Base-by-base conservation (phyloP, 2,888 invertebrate species). In the Papilio protenor region DNA sequence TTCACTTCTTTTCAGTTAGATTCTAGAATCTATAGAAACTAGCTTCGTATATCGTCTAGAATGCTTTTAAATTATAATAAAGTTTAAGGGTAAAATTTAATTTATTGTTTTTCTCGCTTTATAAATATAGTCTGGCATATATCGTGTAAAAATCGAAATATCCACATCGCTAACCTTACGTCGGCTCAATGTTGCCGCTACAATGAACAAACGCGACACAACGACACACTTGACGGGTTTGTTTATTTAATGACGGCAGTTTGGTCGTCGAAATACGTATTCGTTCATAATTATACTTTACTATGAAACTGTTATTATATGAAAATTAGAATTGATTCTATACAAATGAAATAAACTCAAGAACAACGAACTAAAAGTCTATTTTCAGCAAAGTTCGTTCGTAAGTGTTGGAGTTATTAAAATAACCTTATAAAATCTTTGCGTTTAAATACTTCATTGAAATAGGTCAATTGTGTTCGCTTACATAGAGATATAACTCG, bases 391-490 rank as follows among this genome's bases (percentile, higher is more conserved):
- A 55, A 55, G 6, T 55, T 5, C 16, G 6, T 55, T 5, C 16
- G 10, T 18, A 33, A 33, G 33, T 6, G 33, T 6, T 8, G 45
- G 45, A 66, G 45, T 66, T 45, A 3, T n/a, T 45, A 45, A 66
- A 66, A 66, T 59, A 59, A n/a, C 40, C 52, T 33, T 66, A 52
- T 33, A 27, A 6, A 72, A 49, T n/a, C 11, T 72, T 72, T n/a
- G 55, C 72, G 33, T 61, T 61, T 71, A 61, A 71, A 33, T 49
- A 71, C 33, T 33, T 76, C 16, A 61, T n/a, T 71, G 69, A 76
- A 76, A 71, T 76, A 52, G 76, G 76, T 76, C 71, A 71, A 76
- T 76, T 61, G 76, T 59, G 61, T 71, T 76, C 61, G 49, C 76
- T 61, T 76, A 21, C 66, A n/a, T 49, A 71, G 52, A 18, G 55